Percentiles rank a stretch among this genome's conserved stretches.
Evolutionary conservation across 2,888 invertebrate species (phyloP).

Genomic region (Eilema griseolum): DNA sequence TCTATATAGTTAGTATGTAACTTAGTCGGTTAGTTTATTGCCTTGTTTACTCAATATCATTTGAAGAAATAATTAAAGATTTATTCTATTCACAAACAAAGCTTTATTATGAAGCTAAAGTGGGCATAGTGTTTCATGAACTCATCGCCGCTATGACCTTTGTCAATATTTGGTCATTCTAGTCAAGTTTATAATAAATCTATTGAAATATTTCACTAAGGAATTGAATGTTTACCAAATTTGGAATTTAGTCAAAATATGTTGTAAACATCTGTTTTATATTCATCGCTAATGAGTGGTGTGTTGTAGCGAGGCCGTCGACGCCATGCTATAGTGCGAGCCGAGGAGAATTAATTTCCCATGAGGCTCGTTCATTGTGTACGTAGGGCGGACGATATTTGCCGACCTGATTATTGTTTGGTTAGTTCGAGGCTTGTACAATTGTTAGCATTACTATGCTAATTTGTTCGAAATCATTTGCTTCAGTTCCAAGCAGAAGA

Average conservation of each 20-base stretch:
- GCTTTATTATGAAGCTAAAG: background rate
- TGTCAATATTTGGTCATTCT: background rate
- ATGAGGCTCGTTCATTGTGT: slow-evolving; percentile 47
- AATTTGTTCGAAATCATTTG: slow-evolving; percentile 38
- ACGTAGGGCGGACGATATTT: slow-evolving; percentile 40
- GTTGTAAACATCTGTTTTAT: slow-evolving; percentile 29
- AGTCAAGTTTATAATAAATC: background rate
- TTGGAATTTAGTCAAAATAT: slow-evolving; percentile 15
- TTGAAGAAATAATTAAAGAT: background rate
- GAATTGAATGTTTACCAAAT: slow-evolving; percentile 6
- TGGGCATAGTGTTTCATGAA: background rate
- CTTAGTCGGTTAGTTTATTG: too few relatives aligned
- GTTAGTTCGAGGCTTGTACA: slow-evolving; percentile 59
- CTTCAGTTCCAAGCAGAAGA: background rate
- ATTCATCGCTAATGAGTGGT: slow-evolving; percentile 33
- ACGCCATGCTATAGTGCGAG: slow-evolving; percentile 32
- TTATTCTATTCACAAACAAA: background rate
- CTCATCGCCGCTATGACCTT: background rate
- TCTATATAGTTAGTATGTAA: too few relatives aligned
- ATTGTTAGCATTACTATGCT: slow-evolving; percentile 44
- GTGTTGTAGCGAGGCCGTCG: slow-evolving; percentile 34
- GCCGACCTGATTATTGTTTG: slow-evolving; percentile 64
- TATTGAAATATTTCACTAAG: background rate
- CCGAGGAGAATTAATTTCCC: slow-evolving; percentile 57
- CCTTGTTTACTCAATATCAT: too few relatives aligned